A percentile compares a stretch with the other conserved stretches of the same genome.
Evolutionary conservation across 2,888 invertebrate genomes (phyloP).

Genomic region (Apamea monoglypha): DNA sequence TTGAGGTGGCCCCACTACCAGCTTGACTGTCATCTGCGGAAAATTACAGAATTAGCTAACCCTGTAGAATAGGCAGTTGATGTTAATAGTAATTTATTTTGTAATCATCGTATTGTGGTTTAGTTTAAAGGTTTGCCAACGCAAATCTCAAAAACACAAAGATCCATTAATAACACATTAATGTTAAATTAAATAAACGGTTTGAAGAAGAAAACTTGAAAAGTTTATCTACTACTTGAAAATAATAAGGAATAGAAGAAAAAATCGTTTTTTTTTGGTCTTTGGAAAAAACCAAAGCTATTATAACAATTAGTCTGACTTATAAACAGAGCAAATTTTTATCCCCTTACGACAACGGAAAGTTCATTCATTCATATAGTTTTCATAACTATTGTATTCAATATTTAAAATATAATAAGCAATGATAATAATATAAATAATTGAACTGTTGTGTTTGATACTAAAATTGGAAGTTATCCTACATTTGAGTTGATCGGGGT

Average conservation of each 20-base stretch:
- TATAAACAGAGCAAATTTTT: not conserved
- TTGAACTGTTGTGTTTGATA: not conserved
- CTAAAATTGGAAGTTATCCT: not conserved
- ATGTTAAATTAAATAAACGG: not conserved
- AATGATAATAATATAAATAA: not conserved
- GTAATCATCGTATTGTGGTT: not conserved
- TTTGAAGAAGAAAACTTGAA: not conserved
- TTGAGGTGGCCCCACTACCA: constrained; percentile 85
- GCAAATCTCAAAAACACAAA: not conserved
- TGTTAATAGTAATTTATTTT: not conserved
- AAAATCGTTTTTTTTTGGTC: too few relatives aligned
- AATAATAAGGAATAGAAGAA: not conserved
- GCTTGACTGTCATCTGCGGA: constrained; percentile 81
- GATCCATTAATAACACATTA: too few relatives aligned
- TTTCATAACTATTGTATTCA: not conserved
- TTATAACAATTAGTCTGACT: not conserved
- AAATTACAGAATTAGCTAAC: not conserved
- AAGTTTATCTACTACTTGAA: not conserved
- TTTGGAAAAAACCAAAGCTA: too few relatives aligned
- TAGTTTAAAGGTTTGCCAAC: too few relatives aligned
- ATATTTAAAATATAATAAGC: not conserved
- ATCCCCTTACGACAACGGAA: not conserved
- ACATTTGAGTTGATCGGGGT: not conserved
- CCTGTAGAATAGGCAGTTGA: not conserved
- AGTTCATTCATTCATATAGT: not conserved